Base-by-base conservation (phyloP, 92 coral and sea anemone species). In the Parazoanthus darwini region DNA sequence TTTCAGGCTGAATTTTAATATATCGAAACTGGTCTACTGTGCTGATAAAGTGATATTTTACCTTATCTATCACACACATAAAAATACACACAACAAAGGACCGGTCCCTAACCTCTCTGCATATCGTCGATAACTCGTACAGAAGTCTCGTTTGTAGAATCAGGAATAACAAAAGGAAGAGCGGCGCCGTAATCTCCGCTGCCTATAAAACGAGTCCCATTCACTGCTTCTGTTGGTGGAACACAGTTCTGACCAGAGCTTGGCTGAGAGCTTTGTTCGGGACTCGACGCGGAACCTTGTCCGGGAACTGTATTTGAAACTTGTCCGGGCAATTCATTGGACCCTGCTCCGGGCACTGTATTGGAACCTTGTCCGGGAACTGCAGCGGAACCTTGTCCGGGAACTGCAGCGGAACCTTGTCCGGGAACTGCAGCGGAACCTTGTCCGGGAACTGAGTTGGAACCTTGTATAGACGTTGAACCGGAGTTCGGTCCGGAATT, bases 121-220 rank as follows among this genome's bases (percentile, higher is more conserved):
- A 84, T 70, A 33, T 84, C 87, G 18, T 72, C 29, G 13, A 84
- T 15, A 29, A 84, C 78, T 42, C 39, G 87, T n/a, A 46, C 56
- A 14, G 2, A 13, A 22, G 65, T 71, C 16, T 4, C 29, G 46
- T 71, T 84, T 70, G 25, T 18, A 29, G 87, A 26, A 23, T 72
- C 67, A 43, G 87, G 66, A 5, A 71, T 71, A 14, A 50, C 78
- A 48, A 84, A 84, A 3, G 79, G 20, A 26, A 84, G 87, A 3
- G 87, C 66, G 1, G 68, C 87, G 8, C 87, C 87, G 11, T 70
- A 84, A 9, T 48, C 75, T 18, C 87, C 87, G 16, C 87, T 84
- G 87, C 26, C 44, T 15, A 0, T 44, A 39, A 84, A 70, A 71
- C 59, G 26, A n/a, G 79, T 44, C 15, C 66, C 78, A 16, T 73